phyloP scores from a whole-genome alignment of 2,113 vertebrate genomes.

The Polypterus bichir region DNA sequence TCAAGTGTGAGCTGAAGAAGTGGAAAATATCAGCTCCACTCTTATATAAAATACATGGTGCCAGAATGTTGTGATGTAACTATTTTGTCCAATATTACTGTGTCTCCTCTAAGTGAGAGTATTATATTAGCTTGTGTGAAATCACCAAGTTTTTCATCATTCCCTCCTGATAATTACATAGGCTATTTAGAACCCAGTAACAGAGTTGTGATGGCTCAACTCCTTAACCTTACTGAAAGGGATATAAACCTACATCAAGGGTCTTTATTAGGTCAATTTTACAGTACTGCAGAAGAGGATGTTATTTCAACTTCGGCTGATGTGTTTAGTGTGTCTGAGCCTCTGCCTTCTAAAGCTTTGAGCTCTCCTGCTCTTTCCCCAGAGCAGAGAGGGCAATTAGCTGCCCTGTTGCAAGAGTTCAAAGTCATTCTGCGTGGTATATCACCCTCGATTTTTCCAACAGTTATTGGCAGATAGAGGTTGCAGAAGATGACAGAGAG shows the following conservation, averaged over 20 bases:
- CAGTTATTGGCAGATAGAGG: slow-evolving; percentile 21
- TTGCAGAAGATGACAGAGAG: slow-evolving; percentile 10
- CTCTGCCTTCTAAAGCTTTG: background rate
- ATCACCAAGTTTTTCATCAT: no score
- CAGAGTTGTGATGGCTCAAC: background rate
- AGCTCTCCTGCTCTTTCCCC: background rate
- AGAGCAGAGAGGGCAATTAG: no score
- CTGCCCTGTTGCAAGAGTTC: background rate
- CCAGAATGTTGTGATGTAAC: background rate
- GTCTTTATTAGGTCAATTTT: background rate
- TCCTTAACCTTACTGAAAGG: no score
- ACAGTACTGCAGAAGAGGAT: background rate
- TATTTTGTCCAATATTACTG: slow-evolving; percentile 1
- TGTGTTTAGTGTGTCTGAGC: background rate
- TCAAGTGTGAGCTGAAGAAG: no score
- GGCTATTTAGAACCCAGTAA: background rate
- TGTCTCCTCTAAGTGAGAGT: slow-evolving; percentile 4
- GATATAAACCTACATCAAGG: no score
- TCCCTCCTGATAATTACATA: background rate
- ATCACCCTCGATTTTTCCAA: slow-evolving; percentile 13
- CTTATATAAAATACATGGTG: background rate
- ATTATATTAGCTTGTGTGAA: background rate
- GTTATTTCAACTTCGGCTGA: background rate
- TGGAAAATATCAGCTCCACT: background rate
- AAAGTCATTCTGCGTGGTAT: slow-evolving; percentile 4